Evolutionary conservation across 2,888 invertebrate genomes (phyloP).

Genomic region (Polyommatus iphigenia): DNA sequence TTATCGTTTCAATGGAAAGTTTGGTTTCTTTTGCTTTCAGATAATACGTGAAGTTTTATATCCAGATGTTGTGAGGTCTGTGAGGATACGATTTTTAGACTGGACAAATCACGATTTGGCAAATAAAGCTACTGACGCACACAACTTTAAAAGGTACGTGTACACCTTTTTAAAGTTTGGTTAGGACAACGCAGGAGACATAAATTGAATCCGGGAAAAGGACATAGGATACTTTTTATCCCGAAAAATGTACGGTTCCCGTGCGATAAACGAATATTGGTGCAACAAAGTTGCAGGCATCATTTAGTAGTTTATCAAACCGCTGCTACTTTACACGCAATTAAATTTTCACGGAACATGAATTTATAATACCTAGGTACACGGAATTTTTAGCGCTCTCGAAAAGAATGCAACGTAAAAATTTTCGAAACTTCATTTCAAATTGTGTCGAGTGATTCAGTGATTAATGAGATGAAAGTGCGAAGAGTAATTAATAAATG

Average conservation of each 20-base stretch:
- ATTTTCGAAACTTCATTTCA: neutral
- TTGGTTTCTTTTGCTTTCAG: neutral
- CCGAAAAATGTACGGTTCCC: neutral
- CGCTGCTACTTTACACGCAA: neutral
- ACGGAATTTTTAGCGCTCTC: neutral
- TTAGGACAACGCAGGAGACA: no score
- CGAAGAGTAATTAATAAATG: conserved; percentile 15
- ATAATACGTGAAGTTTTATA: neutral
- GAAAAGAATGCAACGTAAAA: neutral
- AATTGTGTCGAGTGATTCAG: conserved; percentile 5
- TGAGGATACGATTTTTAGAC: no score
- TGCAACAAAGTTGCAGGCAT: no score
- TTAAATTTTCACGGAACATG: neutral
- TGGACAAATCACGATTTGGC: no score
- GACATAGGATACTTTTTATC: no score
- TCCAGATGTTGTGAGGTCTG: no score
- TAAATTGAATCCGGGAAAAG: no score
- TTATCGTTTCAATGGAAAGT: neutral
- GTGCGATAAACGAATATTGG: no score
- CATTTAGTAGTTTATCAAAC: neutral
- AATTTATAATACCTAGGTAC: neutral
- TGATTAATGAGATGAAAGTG: neutral
- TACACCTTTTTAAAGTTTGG: no score
- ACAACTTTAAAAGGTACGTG: no score
- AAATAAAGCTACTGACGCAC: no score